Percentiles rank a stretch among this genome's conserved stretches.
Conservation (phyloP, 1,140 invertebrate genomes). For the Drosophila oshimai region DNA sequence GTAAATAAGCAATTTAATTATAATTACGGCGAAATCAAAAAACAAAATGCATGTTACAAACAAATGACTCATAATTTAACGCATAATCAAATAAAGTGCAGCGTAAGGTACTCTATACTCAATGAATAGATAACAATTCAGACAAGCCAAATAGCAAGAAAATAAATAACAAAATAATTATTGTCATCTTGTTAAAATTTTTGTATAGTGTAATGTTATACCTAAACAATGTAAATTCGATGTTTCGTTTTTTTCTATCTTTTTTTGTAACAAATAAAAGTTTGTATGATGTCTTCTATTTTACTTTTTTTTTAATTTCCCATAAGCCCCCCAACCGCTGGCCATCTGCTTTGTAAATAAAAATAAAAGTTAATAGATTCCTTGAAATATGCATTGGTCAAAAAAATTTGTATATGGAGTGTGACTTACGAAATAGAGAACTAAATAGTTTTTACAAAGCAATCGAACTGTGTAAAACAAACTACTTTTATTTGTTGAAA, state of each 20-base stretch:
- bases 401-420: slow-evolving; percentile 11
- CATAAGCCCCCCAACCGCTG: slow-evolving; percentile 45
- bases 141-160: slow-evolving; percentile 19
- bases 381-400: slow-evolving; percentile 29
- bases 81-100: slow-evolving; percentile 51
- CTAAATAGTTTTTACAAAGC: too few species aligned
- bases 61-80: slow-evolving; percentile 53
- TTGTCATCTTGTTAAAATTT: slow-evolving; percentile 71
- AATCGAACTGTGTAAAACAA: slow-evolving; percentile 58
- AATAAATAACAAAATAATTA: slow-evolving; percentile 53
- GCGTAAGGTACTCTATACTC: slow-evolving; percentile 47
- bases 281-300: slow-evolving; percentile 2
- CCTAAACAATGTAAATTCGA: slow-evolving; percentile 28
- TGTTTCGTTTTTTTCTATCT: slow-evolving; percentile 8
- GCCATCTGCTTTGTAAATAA: slow-evolving; percentile 53
- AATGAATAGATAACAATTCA: slow-evolving; percentile 68
- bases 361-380: slow-evolving; percentile 67
- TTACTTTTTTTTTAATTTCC: neutral
- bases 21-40: slow-evolving; percentile 38
- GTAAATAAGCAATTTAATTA: slow-evolving; percentile 64
- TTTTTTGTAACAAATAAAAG: too few species aligned
- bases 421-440: slow-evolving; percentile 25
- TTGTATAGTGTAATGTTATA: slow-evolving; percentile 41
- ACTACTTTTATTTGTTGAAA: slow-evolving; percentile 69
- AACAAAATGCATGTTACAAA: too few species aligned